Base-by-base conservation (phyloP, 2,797 vertebrate genomes). In the Poeciliopsis gracilis region DNA sequence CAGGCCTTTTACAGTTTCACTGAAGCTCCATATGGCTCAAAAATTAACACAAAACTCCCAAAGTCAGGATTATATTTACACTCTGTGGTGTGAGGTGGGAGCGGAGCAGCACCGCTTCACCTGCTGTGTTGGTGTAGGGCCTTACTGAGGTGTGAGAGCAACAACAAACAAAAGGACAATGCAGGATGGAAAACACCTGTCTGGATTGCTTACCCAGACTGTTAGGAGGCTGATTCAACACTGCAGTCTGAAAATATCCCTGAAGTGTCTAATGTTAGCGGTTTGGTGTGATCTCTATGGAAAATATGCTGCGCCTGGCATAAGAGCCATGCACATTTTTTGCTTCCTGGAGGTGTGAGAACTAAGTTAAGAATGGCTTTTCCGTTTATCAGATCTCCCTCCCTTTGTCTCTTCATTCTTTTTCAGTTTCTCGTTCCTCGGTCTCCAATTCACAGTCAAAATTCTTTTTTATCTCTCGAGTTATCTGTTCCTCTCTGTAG, bases 101-200 rank as follows among this genome's bases (percentile, higher is more conserved):
- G 47, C 51, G 69, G 81, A 72, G 72, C 83, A 82, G 82, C 83
- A 83, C 61, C 12, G 78, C 74, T 77, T 81, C 73, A 81, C 88
- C 85, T 87, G 88, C 87, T 70, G 79, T 77, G 86, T 25, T 84
- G 84, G 84, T 28, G 63, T 66, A 75, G 72, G 70, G 84, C 78
- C 81, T 82, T 59, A 67, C 77, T 83, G 84, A 89, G 82, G 84
- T 88, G 89, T 81, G 87, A 91, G 80, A 79, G 70, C 36, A 10
- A 77, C 66, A 74, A 72, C 76, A 49, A 78, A 83, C 73, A 72
- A 75, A 86, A 79, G 78, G 82, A 85, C 75, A 80, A 73, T 5
- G 69, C 76, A 76, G 77, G 88, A 49, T 79, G 85, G 89, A 89
- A 91, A 91, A 88, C 90, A 91, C 90, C 90, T 90, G 90, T 86